These are phyloP conservation scores for Acanthosepion lycidas DNA, from an alignment of 2,888 invertebrate genomes.

Conservation along the genomic window DNA sequence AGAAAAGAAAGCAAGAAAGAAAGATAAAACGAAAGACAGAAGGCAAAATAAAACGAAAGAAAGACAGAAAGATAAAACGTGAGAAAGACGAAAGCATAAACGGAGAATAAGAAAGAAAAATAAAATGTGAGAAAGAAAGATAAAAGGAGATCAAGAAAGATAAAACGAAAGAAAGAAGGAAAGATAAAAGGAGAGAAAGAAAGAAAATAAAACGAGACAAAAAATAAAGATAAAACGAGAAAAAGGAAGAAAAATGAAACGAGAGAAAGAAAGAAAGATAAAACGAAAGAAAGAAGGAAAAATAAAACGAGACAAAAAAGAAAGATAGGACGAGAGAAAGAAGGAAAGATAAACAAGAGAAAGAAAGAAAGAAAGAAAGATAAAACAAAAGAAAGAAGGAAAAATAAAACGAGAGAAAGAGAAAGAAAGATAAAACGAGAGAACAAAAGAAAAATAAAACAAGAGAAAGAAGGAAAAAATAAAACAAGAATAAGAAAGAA, in stretches of 20 bases:
- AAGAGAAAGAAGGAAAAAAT: not conserved
- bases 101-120: not conserved
- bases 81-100: not conserved
- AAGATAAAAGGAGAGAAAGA: not conserved
- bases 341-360: not conserved
- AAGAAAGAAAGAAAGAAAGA: not conserved
- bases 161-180: not conserved
- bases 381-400: not conserved
- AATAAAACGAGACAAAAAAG: not conserved
- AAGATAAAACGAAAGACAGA: not conserved
- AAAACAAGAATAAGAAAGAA: too few relatives aligned
- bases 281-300: not conserved
- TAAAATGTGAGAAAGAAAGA: not conserved
- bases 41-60: not conserved
- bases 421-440: not conserved
- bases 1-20: not conserved
- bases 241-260: not conserved
- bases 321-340: not conserved
- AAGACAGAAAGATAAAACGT: not conserved
- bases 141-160: not conserved
- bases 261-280: not conserved
- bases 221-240: not conserved
- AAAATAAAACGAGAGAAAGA: not conserved
- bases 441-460: not conserved
- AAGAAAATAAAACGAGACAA: not conserved